Evolutionary conservation across 2,797 vertebrate species (phyloP), one percentile per base, ranked within the genome.

Genomic region (Enteromius afrohamiltoni): DNA sequence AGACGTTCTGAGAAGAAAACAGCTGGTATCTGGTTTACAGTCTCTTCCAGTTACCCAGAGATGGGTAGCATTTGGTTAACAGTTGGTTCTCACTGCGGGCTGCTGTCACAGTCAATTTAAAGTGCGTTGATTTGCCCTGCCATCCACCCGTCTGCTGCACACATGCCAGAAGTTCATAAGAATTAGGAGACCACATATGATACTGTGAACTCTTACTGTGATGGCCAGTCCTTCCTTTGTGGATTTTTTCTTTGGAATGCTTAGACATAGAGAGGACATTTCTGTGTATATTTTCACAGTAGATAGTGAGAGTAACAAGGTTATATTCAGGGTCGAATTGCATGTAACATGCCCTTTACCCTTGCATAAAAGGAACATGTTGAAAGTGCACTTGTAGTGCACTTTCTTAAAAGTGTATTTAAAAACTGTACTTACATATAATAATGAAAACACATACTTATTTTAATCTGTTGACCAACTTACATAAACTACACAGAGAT

Each of bases 21-120:
- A 62, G 68, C 68, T 47, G 79, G 79, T 29, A 29, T 42, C 69
- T 71, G 13, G 67, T 79, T 23, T 69, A 65, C n/a, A 49, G 14
- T 69, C 77, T 81, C 37, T 62, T 74, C 53, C 79, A 62, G 53
- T 60, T 81, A 49, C 26, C 34, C 51, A 4, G 51, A 69, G 62
- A 79, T 58, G 47, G 17, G 34, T 23, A 40, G 49, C 77, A 78
- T 67, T 78, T 78, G 77, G 77, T 78, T 69, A 58, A 77, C 51
- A 77, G 79, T 82, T 82, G 73, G 67, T 58, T 73, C 69, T 69
- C 75, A 14, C 60, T 67, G 68, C 65, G 68, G 79, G 75, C 47
- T 80, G 37, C 45, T 81, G 74, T 85, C 68, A 79, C 83, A 62
- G 65, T 74, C 86, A 82, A 75, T 67, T 68, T 42, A 23, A 49